Evolutionary conservation across 2,888 invertebrate genomes (phyloP), one percentile per base, ranked within the genome.

Genomic region (Acleris emargana): DNA sequence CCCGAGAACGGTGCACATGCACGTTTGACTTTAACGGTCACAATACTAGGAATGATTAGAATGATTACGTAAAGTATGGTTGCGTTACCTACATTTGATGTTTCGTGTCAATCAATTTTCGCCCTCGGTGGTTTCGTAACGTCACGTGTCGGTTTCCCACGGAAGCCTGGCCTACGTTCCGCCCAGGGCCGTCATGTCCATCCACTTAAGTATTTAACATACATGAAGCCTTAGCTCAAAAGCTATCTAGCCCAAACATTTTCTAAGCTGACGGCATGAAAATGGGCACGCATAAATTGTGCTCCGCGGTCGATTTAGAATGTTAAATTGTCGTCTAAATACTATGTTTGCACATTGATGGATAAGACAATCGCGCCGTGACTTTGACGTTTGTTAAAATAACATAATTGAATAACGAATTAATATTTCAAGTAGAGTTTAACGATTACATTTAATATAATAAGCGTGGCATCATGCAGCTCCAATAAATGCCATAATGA

Each of bases 201-300:
- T 79, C 90, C 91, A 90, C 91, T 92, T 92, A 92, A 85, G 87
- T 88, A 87, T 89, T 91, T 91, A 91, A 88, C 89, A 84, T 87
- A 85, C 86, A 87, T 82, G 83, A 84, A 89, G 84, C 80, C 84
- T 90, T 89, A 89, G 86, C 89, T 90, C 82, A 87, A 89, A 89
- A 88, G 81, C 88, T 88, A 91, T 89, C 89, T 90, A 90, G 88
- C 89, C 86, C 85, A 89, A 89, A 90, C 88, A 84, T 85, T 87
- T 88, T 86, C 83, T 80, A 81, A 80, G 79, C 83, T 87, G 84
- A 83, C 84, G 80, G 85, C 86, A 84, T 87, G 87, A 86, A 89
- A 90, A 89, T 89, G 85, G 86, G 87, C 83, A 87, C 89, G 86
- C 87, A 89, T 89, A 88, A 88, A 88, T 87, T 87, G 85, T 82